phyloP scores from a whole-genome alignment of 2,888 invertebrate species.

The Seira ritae region DNA sequence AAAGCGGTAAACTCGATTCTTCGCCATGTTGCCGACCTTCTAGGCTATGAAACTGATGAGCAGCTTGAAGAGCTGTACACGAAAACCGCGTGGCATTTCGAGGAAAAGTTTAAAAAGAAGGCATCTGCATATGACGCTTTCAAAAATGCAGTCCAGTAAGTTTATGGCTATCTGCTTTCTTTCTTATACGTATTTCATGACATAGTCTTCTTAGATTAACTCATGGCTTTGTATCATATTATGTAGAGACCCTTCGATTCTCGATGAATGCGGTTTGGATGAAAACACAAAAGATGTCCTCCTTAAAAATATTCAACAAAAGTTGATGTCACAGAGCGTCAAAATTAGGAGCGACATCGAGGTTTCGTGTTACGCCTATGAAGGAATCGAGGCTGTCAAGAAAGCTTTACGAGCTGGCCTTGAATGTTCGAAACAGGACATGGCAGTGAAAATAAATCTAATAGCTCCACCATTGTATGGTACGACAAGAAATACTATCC shows the following conservation, averaged over 20 bases:
- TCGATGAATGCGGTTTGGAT: slow-evolving; percentile 97
- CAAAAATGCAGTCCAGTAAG: slow-evolving; percentile 97
- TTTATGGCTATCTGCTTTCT: no score
- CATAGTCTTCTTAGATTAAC: neutral
- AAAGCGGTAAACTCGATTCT: slow-evolving; percentile 99
- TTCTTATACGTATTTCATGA: neutral
- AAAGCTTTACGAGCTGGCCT: slow-evolving; percentile 93
- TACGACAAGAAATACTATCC: slow-evolving; percentile 75
- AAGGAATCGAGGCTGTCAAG: slow-evolving; percentile 99
- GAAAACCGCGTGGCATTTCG: slow-evolving; percentile 98
- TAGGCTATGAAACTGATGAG: slow-evolving; percentile 92
- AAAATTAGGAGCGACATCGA: slow-evolving; percentile 96
- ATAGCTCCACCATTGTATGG: slow-evolving; percentile 98
- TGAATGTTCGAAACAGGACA: slow-evolving; percentile 90
- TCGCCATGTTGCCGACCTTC: slow-evolving; percentile 96
- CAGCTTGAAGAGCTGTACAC: slow-evolving; percentile 96
- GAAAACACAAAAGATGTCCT: slow-evolving; percentile 94
- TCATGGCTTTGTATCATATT: neutral
- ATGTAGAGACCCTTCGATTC: slow-evolving; percentile 91
- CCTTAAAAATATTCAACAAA: slow-evolving; percentile 94
- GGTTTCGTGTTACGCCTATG: slow-evolving; percentile 96
- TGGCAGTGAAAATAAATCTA: slow-evolving; percentile 98
- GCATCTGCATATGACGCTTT: slow-evolving; percentile 98
- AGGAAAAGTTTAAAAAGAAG: slow-evolving; percentile 96
- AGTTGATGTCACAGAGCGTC: slow-evolving; percentile 97